Evolutionary conservation across 2,888 invertebrate species (phyloP).

Genomic region (Athalia circularis): DNA sequence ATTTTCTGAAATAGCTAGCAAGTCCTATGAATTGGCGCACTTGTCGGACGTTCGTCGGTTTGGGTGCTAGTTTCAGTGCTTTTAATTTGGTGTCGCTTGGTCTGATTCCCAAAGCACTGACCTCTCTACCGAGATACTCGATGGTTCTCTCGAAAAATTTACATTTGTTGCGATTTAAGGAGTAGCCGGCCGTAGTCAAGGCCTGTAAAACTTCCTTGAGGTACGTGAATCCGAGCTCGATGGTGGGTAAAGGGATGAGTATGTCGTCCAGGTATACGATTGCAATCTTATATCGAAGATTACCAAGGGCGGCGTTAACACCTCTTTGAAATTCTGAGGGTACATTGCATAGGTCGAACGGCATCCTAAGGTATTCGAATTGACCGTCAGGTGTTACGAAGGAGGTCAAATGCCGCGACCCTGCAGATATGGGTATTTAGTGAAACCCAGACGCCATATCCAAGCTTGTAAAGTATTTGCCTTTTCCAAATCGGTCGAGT

Average conservation of each 20-base stretch:
- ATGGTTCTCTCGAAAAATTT: constrained; percentile 60
- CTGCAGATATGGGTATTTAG: constrained; percentile 38
- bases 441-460: constrained; percentile 52
- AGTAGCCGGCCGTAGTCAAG: constrained; percentile 44
- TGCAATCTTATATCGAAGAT: constrained; percentile 17
- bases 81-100: constrained; percentile 56
- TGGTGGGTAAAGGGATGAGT: constrained; percentile 46
- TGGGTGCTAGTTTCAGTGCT: constrained; percentile 74
- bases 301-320: constrained; percentile 45
- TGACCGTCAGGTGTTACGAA: constrained; percentile 50
- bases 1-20: constrained; percentile 50
- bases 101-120: constrained; percentile 61
- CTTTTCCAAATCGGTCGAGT: constrained; percentile 47
- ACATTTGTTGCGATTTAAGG: constrained; percentile 53
- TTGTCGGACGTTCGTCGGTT: constrained; percentile 76
- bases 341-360: constrained; percentile 51
- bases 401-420: constrained; percentile 40
- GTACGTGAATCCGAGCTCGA: constrained; percentile 43
- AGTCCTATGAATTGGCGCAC: constrained; percentile 51
- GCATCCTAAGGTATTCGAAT: constrained; percentile 52
- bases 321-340: constrained; percentile 52
- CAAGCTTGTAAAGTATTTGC: constrained; percentile 48
- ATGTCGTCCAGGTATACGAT: constrained; percentile 51
- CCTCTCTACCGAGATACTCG: constrained; percentile 59
- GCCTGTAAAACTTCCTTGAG: constrained; percentile 44